Base-by-base conservation (phyloP, 2,888 invertebrate genomes). In the Orgyia antiqua region DNA sequence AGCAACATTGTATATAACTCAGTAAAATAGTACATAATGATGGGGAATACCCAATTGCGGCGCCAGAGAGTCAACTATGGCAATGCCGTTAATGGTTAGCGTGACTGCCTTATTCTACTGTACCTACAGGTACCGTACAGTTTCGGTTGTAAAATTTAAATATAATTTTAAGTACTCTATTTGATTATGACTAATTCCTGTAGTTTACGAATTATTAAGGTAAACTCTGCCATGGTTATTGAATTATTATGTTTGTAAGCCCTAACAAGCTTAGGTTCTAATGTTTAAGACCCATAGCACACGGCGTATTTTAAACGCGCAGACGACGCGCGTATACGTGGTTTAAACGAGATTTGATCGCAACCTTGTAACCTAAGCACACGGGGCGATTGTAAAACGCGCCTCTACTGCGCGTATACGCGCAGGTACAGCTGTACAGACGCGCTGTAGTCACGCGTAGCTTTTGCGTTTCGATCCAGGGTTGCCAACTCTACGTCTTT, bases 111-210 rank as follows among this genome's bases (percentile, higher is more conserved):
- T 62, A 64, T 62, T 58, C 57, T 53, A 47, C 41, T 50, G 41
- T 60, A 68, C n/a, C n/a, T n/a, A n/a, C 69, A 70, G 69, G 66
- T 68, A 72, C 70, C 59, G 61, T 59, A 65, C 59, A 54, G 60
- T 64, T 71, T 63, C 48, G 60, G 53, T 56, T 58, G 58, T 66
- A 61, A 68, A 64, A 67, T 69, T 68, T 61, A 70, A 58, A 62
- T 64, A 61, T n/a, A 57, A 62, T 63, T 58, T 51, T 46, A 58
- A 58, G 48, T 50, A 51, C 55, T 56, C 45, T 56, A 52, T 58
- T 45, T 48, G 51, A 63, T 64, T 58, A 53, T 38, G 44, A 39
- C 45, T 62, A 64, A 66, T 66, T 62, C 51, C 50, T 40, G 51
- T 46, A 44, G 41, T 57, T 59, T 58, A 40, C 35, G 34, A 48